A percentile compares a stretch with the other conserved stretches of the same genome.
These are phyloP conservation scores for Lasioglossum morio DNA, from an alignment of 2,888 invertebrate species.

Conservation along the genomic window DNA sequence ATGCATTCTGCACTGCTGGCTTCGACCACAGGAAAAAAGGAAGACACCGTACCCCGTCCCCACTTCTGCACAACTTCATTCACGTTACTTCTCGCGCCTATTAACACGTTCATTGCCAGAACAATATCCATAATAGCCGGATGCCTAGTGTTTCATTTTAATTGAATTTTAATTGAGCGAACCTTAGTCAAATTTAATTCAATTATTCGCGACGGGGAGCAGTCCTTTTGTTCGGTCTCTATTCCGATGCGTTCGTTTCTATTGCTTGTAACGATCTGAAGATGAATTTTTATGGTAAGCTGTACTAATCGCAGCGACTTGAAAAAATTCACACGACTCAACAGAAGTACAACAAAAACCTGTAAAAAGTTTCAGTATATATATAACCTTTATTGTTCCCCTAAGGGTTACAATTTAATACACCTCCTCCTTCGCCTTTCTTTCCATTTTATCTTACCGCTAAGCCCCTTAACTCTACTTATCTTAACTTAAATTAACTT, in stretches of 20 bases:
- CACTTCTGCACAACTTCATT: background rate
- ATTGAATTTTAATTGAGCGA: conserved; percentile 6
- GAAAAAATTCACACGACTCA: background rate
- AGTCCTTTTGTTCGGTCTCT: background rate
- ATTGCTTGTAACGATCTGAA: too few species aligned
- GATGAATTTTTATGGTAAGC: background rate
- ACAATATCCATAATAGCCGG: background rate
- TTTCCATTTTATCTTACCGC: too few species aligned
- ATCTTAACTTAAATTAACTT: too few species aligned
- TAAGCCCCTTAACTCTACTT: too few species aligned
- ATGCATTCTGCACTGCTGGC: background rate
- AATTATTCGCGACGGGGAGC: background rate
- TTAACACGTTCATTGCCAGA: background rate
- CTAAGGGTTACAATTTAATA: too few species aligned
- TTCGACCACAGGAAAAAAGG: background rate
- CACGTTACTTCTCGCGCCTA: conserved; percentile 3
- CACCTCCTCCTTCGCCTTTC: too few species aligned
- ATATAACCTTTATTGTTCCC: too few species aligned
- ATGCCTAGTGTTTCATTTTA: background rate
- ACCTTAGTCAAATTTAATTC: background rate
- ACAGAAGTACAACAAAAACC: background rate
- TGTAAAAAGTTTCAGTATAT: background rate
- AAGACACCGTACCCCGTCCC: background rate
- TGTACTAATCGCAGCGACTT: too few species aligned
- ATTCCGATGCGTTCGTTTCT: background rate